Percentiles rank a stretch among this genome's conserved stretches.
Evolutionary conservation across 2,797 vertebrate genomes (phyloP).

Genomic region (Hapalemur alaotrensis): DNA sequence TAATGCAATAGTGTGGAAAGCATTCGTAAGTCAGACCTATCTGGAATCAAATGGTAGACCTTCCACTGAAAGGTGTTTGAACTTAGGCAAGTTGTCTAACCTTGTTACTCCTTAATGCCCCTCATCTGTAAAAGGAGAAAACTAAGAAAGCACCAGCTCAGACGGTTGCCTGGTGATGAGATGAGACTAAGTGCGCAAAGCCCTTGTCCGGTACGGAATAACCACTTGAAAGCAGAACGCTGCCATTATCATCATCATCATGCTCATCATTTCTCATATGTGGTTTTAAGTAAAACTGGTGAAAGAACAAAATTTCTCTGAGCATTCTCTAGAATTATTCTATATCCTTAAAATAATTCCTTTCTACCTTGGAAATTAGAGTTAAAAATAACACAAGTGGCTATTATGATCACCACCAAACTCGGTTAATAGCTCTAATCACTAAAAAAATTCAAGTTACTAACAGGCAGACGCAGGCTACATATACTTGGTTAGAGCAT

Average conservation of each 20-base stretch:
- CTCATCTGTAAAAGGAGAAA: neutral
- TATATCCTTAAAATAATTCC: conserved; percentile 31
- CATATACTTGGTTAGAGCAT: neutral
- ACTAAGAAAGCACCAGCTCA: neutral
- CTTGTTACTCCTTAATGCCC: neutral
- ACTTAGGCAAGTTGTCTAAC: neutral
- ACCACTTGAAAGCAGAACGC: neutral
- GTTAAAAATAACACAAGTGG: conserved; percentile 38
- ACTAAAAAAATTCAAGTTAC: conserved; percentile 8
- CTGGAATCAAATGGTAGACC: neutral
- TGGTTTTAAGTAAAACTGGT: neutral
- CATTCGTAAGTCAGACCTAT: neutral
- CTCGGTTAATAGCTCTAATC: conserved; percentile 46
- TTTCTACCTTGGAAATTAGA: neutral
- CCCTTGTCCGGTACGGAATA: neutral
- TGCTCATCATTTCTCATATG: neutral
- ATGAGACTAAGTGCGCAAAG: neutral
- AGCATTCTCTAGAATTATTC: conserved; percentile 18
- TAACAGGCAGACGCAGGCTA: neutral
- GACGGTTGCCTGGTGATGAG: neutral
- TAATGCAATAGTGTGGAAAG: neutral
- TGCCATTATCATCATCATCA: neutral
- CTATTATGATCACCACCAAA: conserved; percentile 19
- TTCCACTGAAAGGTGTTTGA: neutral
- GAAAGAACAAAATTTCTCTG: neutral